Conservation (phyloP, 2,113 vertebrate genomes). For the Heptranchias perlo region DNA sequence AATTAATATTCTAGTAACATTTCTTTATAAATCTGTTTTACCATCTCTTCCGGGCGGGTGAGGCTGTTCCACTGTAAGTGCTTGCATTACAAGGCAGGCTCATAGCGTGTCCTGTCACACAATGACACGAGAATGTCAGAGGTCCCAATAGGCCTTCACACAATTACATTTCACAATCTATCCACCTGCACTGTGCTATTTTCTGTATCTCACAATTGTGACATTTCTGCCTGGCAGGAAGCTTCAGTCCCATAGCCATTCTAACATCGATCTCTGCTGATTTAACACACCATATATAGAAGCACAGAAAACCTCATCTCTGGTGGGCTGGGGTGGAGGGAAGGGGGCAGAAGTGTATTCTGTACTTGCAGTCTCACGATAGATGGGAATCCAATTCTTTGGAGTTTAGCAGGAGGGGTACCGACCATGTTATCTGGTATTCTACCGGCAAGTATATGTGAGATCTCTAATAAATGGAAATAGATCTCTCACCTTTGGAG, state of each 20-base stretch:
- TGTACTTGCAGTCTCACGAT: neutral
- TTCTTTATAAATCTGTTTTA: neutral
- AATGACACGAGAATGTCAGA: neutral
- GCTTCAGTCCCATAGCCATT: neutral
- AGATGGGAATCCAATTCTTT: neutral
- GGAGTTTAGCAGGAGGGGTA: neutral
- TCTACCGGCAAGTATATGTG: neutral
- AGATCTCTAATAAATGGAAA: neutral
- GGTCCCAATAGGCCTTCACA: neutral
- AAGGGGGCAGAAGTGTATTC: neutral
- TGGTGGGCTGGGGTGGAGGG: neutral
- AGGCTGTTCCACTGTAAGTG: neutral
- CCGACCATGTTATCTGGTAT: neutral
- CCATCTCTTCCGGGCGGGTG: neutral
- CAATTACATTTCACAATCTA: neutral
- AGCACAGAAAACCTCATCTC: neutral
- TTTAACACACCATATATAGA: neutral
- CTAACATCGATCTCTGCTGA: neutral
- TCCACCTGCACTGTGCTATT: neutral
- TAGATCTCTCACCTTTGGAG: neutral
- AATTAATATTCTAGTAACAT: neutral
- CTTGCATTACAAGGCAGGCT: neutral
- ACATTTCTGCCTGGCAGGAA: neutral
- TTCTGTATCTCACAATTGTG: neutral
- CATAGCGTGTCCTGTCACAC: neutral